Conservation (phyloP, 2,888 invertebrate species). For the Drosophila subsilvestris region DNA sequence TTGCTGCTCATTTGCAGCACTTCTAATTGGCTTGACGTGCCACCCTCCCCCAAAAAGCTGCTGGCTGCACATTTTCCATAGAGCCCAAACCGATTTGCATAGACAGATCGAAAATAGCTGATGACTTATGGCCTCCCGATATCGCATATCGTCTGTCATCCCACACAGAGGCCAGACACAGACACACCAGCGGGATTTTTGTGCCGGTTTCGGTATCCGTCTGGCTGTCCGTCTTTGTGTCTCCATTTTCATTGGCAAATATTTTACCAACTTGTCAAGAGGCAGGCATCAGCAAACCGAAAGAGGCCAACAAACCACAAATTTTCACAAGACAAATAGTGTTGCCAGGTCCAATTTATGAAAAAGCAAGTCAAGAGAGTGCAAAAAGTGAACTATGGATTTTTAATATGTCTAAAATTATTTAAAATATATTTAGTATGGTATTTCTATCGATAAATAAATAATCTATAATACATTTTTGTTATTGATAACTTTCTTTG, state of each 20-base stretch:
- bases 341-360: neutral
- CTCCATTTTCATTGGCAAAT: constrained; percentile 52
- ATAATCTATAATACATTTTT: constrained; percentile 7
- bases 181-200: constrained; percentile 41
- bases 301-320: neutral
- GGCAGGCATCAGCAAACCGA: constrained; percentile 17
- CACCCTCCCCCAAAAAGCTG: constrained; percentile 9
- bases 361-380: neutral
- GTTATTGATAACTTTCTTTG: neutral
- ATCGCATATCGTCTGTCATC: constrained; percentile 55
- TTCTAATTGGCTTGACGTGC: constrained; percentile 62
- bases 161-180: constrained; percentile 48
- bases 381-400: neutral
- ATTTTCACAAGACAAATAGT: constrained; percentile 5
- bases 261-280: constrained; percentile 56
- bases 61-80: constrained; percentile 31
- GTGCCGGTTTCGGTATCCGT: constrained; percentile 54
- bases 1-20: constrained; percentile 46
- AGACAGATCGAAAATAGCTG: constrained; percentile 19
- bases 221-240: constrained; percentile 28
- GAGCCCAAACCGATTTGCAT: constrained; percentile 35
- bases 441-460: constrained; percentile 9
- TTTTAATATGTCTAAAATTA: neutral
- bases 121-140: constrained; percentile 44
- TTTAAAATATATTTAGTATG: neutral